These are phyloP conservation scores for Gasteruption jaculator DNA, from an alignment of 2,888 invertebrate species.

Conservation along the genomic window DNA sequence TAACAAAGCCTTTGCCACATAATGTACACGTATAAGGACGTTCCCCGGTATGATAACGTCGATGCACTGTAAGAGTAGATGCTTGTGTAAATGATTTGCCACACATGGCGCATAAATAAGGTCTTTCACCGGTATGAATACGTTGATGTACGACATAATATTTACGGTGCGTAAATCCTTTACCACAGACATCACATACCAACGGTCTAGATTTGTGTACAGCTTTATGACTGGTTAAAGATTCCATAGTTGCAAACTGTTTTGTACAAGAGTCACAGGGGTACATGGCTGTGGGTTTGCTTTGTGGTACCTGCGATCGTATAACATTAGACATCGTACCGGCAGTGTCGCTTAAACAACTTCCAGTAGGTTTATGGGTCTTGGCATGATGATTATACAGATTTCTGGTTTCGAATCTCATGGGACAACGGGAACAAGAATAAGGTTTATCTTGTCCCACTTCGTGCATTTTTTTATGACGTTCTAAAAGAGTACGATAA, in stretches of 20 bases:
- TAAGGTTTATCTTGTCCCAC: constrained; percentile 44
- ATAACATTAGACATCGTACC: constrained; percentile 8
- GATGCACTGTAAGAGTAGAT: constrained; percentile 47
- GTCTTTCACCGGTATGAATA: constrained; percentile 53
- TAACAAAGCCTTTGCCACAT: constrained; percentile 50
- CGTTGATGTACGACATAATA: constrained; percentile 50
- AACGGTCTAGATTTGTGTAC: constrained; percentile 45
- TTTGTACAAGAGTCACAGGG: constrained; percentile 47
- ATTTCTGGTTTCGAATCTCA: constrained; percentile 49
- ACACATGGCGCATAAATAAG: constrained; percentile 52
- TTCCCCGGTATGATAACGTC: constrained; percentile 49
- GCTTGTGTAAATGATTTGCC: constrained; percentile 50
- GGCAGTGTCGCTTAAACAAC: constrained; percentile 4
- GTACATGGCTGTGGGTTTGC: constrained; percentile 24
- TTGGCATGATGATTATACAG: constrained; percentile 50
- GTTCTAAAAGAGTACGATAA: constrained; percentile 47
- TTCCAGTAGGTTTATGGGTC: constrained; percentile 36
- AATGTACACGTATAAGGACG: constrained; percentile 49
- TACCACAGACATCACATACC: constrained; percentile 50
- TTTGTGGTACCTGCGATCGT: constrained; percentile 3
- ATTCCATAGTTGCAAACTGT: constrained; percentile 41
- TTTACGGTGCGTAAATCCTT: constrained; percentile 49
- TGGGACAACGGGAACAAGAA: constrained; percentile 46
- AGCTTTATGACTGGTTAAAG: constrained; percentile 44
- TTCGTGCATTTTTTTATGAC: constrained; percentile 47